Base-by-base conservation (phyloP, 2,888 invertebrate species). In the Chloroclysta siterata region DNA sequence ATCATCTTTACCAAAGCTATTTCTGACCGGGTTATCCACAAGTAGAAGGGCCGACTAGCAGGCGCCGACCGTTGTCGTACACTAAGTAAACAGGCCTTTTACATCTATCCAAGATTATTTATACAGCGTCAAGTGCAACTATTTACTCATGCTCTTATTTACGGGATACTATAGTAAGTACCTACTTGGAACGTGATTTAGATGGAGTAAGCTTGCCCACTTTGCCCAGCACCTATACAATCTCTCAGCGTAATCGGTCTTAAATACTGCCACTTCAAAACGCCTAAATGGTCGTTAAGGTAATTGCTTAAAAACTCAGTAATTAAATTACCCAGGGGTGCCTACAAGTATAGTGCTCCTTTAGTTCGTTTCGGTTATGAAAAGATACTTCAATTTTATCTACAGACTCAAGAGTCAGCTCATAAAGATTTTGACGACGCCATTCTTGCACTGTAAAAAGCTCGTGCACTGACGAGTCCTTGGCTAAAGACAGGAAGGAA, bases 1-100 rank as follows among this genome's bases (percentile, higher is more conserved):
- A 75, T 75, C 72, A 74, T 74, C 76, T 76, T 72, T 71, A 65
- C 62, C 72, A 65, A 68, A 71, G 72, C 70, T 73, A 77, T 77
- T 74, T 71, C 68, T 66, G 72, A 75, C 72, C 65, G 66, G 57
- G 59, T 57, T 67, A 59, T 63, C 59, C 62, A 54, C 65, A 65
- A 59, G 22, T 33, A 55, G 53, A 50, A 57, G 53, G 29, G 42
- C 53, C 42, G 48, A 54, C 48, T 41, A 10, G 33, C 42, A 47
- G 60, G 53, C 60, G 60, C 53, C 59, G 52, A 14, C 52, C 55
- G 50, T 46, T 56, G 52, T 50, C 33, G 36, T 36, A 59, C 53
- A 56, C 22, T 44, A 7, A 46, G 17, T 17, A 46, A 46, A 17
- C 17, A 17, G 46, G 46, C 17, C 15, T 46, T 10, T 17, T 46